Evolutionary conservation across 2,888 invertebrate species (phyloP), one percentile per base, ranked within the genome.

Genomic region (Pseudoips prasinana): DNA sequence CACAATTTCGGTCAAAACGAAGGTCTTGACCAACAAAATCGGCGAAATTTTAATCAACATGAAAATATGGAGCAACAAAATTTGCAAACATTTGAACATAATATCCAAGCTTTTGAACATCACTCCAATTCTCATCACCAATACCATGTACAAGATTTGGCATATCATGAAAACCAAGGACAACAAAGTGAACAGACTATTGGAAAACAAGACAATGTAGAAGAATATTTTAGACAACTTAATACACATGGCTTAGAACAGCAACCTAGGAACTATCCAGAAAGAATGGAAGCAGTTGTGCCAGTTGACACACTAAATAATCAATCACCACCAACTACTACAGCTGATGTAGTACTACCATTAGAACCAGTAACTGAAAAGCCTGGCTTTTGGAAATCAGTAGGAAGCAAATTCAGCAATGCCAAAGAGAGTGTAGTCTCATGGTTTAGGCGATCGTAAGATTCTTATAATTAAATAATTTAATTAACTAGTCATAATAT

Each of bases 341-440:
- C n/a, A n/a, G n/a, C n/a, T n/a, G n/a, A n/a, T 17, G 11, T 10
- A 10, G n/a, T 10, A 7, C 0, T 62, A 35, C 51, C 74, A 43
- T 39, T 48, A 49, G 69, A 65, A 45, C 24, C 54, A 35, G 46
- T 46, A n/a, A 72, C 75, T 43, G 74, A 79, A 58, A 73, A 84
- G 30, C 66, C 85, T 26, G 87, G 91, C 9, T 90, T 92, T 62
- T 92, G 92, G 92, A 75, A 73, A 37, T 84, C 78, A 59, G 55
- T 92, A 37, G 89, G 90, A 33, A 77, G 73, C 47, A 91, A 90
- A 75, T 73, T 92, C 23, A 76, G 73, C 25, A 80, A 40, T 49
- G 86, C 90, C 5, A 90, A 90, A 55, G 78, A 88, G 23, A 91
- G 81, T 67, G 86, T 90, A 25, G 74, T 75, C 49, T 90, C 90